Percentiles rank a stretch among this genome's conserved stretches.
Conservation (phyloP, 1,140 invertebrate genomes). For the Zaprionus nigranus region DNA sequence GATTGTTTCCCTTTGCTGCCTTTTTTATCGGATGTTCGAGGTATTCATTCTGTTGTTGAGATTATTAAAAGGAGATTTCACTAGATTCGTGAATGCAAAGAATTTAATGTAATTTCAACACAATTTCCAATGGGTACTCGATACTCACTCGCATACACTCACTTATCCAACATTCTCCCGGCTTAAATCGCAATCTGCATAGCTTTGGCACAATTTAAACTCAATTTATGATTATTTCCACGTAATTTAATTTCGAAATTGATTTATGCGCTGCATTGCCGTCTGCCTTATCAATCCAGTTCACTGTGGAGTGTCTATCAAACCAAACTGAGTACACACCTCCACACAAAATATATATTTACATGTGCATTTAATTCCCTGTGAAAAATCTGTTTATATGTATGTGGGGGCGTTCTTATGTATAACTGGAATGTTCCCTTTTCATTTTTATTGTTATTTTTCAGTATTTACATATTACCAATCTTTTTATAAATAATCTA, state of each 20-base stretch:
- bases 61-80: no score
- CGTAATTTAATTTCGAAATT: constrained; percentile 75
- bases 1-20: no score
- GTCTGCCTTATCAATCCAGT: constrained; percentile 41
- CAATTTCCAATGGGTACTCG: not conserved
- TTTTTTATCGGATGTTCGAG: no score
- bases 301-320: constrained; percentile 41
- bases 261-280: constrained; percentile 56
- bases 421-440: not conserved
- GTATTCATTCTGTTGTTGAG: no score
- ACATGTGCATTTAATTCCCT: not conserved
- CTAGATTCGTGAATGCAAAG: no score
- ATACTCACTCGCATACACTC: not conserved
- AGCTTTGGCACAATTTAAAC: constrained; percentile 57
- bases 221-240: constrained; percentile 76
- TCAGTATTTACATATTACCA: not conserved
- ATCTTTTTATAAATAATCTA: not conserved
- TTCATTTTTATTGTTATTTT: not conserved
- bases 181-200: constrained; percentile 11
- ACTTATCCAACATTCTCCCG: not conserved
- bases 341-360: not conserved
- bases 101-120: not conserved
- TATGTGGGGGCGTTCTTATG: not conserved
- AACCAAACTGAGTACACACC: constrained; percentile 10
- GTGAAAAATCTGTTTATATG: not conserved